These are phyloP conservation scores for Sinocyclocheilus rhinocerous DNA, from an alignment of 2,113 vertebrate genomes.

Conservation along the genomic window DNA sequence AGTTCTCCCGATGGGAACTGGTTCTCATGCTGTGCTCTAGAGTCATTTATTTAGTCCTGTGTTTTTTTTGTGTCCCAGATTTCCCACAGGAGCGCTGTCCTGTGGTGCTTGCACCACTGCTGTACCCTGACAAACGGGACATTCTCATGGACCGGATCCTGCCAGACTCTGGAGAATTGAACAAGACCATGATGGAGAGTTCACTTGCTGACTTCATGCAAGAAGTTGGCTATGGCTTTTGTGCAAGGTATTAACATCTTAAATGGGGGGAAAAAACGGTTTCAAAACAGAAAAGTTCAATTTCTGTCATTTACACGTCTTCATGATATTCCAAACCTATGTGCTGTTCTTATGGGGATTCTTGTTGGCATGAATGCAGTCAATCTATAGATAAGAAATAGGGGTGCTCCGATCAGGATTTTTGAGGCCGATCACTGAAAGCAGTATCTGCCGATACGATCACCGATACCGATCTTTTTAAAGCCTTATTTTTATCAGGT, in stretches of 20 bases:
- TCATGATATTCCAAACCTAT: not conserved
- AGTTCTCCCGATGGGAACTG: not conserved
- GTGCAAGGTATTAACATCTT: slow-evolving; percentile 82
- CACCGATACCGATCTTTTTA: too few relatives aligned
- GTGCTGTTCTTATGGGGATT: too few relatives aligned
- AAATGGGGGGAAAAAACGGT: too few relatives aligned
- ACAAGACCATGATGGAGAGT: slow-evolving; percentile 99
- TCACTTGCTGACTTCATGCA: slow-evolving; percentile 99
- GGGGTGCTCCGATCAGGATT: too few relatives aligned
- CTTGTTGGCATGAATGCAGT: not conserved
- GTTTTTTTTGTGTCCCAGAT: slow-evolving; percentile 76
- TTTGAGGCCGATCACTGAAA: too few relatives aligned
- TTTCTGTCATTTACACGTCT: not conserved
- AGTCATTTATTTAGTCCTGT: not conserved
- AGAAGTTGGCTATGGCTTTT: slow-evolving; percentile 99
- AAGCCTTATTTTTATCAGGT: too few relatives aligned
- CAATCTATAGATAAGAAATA: not conserved
- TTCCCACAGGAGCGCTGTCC: slow-evolving; percentile 99
- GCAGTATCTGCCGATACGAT: too few relatives aligned
- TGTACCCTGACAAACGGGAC: slow-evolving; percentile 99
- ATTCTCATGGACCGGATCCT: slow-evolving; percentile 99
- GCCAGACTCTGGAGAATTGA: slow-evolving; percentile 99
- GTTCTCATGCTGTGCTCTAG: not conserved
- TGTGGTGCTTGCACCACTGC: slow-evolving; percentile 99
- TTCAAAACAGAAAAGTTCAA: too few relatives aligned